Base-by-base conservation (phyloP, 2,888 invertebrate genomes). In the Subacronicta megacephala region DNA sequence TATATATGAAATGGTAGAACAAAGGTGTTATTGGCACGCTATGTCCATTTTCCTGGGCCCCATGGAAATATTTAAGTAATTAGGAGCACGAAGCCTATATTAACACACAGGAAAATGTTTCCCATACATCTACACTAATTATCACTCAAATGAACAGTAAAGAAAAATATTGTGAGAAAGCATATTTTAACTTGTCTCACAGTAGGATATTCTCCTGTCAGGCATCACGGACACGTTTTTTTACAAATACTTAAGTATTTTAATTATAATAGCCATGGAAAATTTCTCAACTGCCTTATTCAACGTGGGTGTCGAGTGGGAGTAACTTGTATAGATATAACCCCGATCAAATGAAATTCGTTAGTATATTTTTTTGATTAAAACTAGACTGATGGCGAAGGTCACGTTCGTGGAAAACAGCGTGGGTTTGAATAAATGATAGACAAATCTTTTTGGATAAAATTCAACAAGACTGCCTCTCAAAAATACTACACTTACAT, bases 61-160 rank as follows among this genome's bases (percentile, higher is more conserved):
- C 31, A 31, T 44, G 26, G 44, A 36, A 62, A 50, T 62, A 57
- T 57, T 41, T 42, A 57, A 29, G 45, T 46, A 57, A 62, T 62
- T 57, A 57, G 13, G 62, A 18, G n/a, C 49, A 45, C 20, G 44
- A 3, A 49, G 13, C 18, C 36, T 56, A 62, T 56, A 36, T 42
- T 47, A 49, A 16, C 15, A 29, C 12, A 2, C 18, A 0, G 18
- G 43, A n/a, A 46, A 41, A 62, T 46, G 37, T 46, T 45, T 13
- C 23, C 9, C 1, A 7, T 23, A 18, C 18, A 18, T 18, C 3
- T 18, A 18, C 18, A n/a, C n/a, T n/a, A n/a, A n/a, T n/a, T n/a
- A n/a, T n/a, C n/a, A n/a, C n/a, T n/a, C n/a, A n/a, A n/a, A n/a
- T n/a, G n/a, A n/a, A n/a, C n/a, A n/a, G n/a, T n/a, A n/a, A n/a